Conservation (phyloP, 2,888 invertebrate genomes). For the Cyclophora albipunctata region DNA sequence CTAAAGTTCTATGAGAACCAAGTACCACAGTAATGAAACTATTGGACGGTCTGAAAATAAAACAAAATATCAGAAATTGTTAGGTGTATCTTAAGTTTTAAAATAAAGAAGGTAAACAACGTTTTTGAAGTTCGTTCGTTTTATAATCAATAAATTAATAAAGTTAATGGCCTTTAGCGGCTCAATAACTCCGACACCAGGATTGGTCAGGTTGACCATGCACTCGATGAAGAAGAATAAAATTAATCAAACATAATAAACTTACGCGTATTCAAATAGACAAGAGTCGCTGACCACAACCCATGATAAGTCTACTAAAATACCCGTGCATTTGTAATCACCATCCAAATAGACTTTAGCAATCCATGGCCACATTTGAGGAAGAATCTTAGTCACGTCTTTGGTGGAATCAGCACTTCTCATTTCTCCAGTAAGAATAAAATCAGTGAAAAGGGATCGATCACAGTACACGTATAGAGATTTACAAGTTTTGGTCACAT, state of each 20-base stretch:
- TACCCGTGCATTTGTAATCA: constrained; percentile 79
- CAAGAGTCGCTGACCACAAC: constrained; percentile 77
- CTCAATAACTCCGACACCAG: too few relatives aligned
- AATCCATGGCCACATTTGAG: constrained; percentile 80
- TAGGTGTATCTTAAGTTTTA: too few relatives aligned
- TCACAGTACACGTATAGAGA: constrained; percentile 74
- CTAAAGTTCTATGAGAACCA: constrained; percentile 79
- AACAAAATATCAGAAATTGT: too few relatives aligned
- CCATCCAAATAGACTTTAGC: constrained; percentile 84
- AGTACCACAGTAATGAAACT: constrained; percentile 77
- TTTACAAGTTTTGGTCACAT: constrained; percentile 66
- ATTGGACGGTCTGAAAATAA: too few relatives aligned
- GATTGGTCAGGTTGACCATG: too few relatives aligned
- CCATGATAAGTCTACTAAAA: constrained; percentile 80
- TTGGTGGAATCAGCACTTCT: constrained; percentile 30
- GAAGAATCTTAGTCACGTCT: constrained; percentile 10
- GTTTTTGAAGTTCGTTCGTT: too few relatives aligned
- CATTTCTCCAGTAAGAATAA: constrained; percentile 37
- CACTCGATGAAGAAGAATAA: too few relatives aligned
- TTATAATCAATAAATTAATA: constrained; percentile 4
- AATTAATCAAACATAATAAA: neutral
- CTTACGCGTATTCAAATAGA: constrained; percentile 38
- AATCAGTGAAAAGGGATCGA: constrained; percentile 52
- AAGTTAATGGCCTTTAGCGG: neutral
- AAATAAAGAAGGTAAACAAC: too few relatives aligned